Conservation (phyloP, 2,888 invertebrate genomes). For the Glyphotaelius pellucidus region DNA sequence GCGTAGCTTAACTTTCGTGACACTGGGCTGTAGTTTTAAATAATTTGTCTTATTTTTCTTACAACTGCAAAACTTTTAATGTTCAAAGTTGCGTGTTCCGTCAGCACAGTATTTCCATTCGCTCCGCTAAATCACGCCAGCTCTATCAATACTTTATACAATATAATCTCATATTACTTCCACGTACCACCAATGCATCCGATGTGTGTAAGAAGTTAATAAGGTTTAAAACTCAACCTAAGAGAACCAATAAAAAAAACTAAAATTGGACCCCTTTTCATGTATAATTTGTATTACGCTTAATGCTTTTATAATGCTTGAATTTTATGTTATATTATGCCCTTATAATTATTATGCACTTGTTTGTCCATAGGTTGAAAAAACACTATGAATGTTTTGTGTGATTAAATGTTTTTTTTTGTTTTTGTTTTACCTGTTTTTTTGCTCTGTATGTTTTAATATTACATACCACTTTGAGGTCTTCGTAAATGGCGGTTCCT, state of each 20-base stretch:
- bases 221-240: not conserved
- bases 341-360: not conserved
- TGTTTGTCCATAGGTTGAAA: not conserved
- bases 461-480: not conserved
- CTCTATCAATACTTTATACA: constrained; percentile 36
- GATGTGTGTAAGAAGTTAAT: constrained; percentile 64
- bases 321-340: not conserved
- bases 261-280: not conserved
- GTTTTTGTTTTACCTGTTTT: not conserved
- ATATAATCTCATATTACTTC: constrained; percentile 5
- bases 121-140: constrained; percentile 60
- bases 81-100: constrained; percentile 49
- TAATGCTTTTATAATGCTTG: not conserved
- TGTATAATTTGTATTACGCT: not conserved
- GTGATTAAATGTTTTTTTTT: not conserved
- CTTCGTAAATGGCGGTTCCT: not conserved
- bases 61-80: constrained; percentile 7
- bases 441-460: not conserved
- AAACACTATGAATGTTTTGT: not conserved
- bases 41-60: constrained; percentile 13
- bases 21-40: constrained; percentile 27
- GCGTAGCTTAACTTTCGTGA: constrained; percentile 44
- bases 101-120: constrained; percentile 36
- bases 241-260: not conserved
- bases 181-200: constrained; percentile 60